Conservation (phyloP, 2,797 vertebrate genomes). For the Phrynocephalus forsythii region DNA sequence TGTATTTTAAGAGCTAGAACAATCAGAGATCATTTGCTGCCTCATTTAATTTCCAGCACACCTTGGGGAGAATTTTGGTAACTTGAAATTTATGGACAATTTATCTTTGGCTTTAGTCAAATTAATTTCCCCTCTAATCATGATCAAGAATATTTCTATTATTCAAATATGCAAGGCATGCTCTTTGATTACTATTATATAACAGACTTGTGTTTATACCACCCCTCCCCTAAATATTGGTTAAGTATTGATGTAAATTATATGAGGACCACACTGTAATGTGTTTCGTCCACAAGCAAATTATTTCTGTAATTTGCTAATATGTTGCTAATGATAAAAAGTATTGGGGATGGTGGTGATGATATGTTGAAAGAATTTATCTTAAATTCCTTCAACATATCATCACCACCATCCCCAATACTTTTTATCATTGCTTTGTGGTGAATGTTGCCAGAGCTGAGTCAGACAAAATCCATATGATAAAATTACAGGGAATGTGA, state of each 20-base stretch:
- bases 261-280: too few species aligned
- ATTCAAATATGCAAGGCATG: too few species aligned
- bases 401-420: constrained; percentile 1
- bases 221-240: too few species aligned
- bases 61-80: background rate
- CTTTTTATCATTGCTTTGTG: background rate
- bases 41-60: constrained; percentile 28
- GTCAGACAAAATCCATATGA: constrained; percentile 12
- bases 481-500: background rate
- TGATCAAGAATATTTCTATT: background rate
- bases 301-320: background rate
- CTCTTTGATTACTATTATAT: too few species aligned
- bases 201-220: too few species aligned
- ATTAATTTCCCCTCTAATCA: background rate
- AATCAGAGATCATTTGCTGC: constrained; percentile 22
- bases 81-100: constrained; percentile 11
- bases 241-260: too few species aligned
- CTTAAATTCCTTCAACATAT: too few species aligned
- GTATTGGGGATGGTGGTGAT: too few species aligned
- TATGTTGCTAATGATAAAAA: too few species aligned
- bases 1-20: constrained; percentile 20
- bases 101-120: background rate
- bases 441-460: constrained; percentile 12
- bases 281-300: background rate
- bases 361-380: too few species aligned